phyloP scores from a whole-genome alignment of 2,888 invertebrate genomes.

The Petrolisthes manimaculis region DNA sequence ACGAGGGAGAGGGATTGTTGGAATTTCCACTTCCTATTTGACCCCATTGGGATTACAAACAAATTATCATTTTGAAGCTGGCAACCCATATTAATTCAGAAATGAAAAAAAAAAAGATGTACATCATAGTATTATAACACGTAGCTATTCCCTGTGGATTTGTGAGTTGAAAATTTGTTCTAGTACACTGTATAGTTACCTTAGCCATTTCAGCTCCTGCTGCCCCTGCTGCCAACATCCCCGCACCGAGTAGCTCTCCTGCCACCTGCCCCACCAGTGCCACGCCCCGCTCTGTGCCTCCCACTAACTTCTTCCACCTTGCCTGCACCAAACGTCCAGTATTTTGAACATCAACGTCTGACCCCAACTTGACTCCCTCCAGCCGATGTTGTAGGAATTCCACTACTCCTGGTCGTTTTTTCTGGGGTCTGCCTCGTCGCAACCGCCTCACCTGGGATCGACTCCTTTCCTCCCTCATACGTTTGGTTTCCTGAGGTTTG shows the following conservation, averaged over 20 bases:
- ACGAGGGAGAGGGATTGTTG: too few species aligned
- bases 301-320: background rate
- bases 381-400: background rate
- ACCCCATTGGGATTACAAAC: too few species aligned
- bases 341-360: background rate
- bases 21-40: too few species aligned
- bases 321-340: background rate
- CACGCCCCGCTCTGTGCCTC: background rate
- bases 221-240: background rate
- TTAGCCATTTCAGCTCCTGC: background rate
- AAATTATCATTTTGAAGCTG: too few species aligned
- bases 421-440: background rate
- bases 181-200: background rate
- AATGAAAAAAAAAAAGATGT: too few species aligned
- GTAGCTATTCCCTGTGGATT: too few species aligned
- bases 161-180: too few species aligned
- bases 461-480: background rate
- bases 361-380: background rate
- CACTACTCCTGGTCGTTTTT: background rate
- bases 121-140: too few species aligned
- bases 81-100: too few species aligned
- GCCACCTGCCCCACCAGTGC: conserved; percentile 2
- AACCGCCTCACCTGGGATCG: background rate
- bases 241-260: background rate
- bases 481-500: background rate